phyloP scores from a whole-genome alignment of 2,888 invertebrate genomes.

The Xestia xanthographa region DNA sequence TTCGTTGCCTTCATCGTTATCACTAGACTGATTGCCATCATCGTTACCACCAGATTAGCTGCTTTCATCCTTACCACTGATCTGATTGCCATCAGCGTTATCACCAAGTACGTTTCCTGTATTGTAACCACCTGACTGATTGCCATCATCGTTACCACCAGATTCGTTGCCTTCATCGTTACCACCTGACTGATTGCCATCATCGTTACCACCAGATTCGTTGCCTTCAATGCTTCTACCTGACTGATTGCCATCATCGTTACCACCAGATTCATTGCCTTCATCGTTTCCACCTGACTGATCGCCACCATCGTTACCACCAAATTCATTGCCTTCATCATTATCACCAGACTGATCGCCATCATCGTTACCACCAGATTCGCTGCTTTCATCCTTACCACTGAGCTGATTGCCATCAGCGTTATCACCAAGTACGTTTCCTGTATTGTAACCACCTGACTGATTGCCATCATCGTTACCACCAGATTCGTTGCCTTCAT shows the following conservation, averaged over 20 bases:
- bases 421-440: not conserved
- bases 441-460: not conserved
- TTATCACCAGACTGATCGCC: not conserved
- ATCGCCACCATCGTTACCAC: too few relatives aligned
- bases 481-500: not conserved
- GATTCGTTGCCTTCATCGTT: too few relatives aligned
- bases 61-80: not conserved
- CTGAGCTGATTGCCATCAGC: too few relatives aligned
- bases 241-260: too few relatives aligned
- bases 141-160: not conserved
- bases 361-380: too few relatives aligned
- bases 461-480: not conserved
- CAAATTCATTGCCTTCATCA: too few relatives aligned
- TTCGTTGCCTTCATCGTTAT: not conserved
- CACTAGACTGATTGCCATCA: not conserved
- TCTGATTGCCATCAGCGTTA: not conserved
- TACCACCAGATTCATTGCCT: too few relatives aligned
- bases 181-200: too few relatives aligned
- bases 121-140: not conserved
- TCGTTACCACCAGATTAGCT: not conserved
- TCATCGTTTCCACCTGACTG: too few relatives aligned
- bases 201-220: too few relatives aligned
- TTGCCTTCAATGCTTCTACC: too few relatives aligned
- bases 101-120: not conserved
- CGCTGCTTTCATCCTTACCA: too few relatives aligned